A percentile compares a stretch with the other conserved stretches of the same genome.
These are phyloP conservation scores for Idris sp. DNA, from an alignment of 1,140 invertebrate genomes.

Conservation along the genomic window DNA sequence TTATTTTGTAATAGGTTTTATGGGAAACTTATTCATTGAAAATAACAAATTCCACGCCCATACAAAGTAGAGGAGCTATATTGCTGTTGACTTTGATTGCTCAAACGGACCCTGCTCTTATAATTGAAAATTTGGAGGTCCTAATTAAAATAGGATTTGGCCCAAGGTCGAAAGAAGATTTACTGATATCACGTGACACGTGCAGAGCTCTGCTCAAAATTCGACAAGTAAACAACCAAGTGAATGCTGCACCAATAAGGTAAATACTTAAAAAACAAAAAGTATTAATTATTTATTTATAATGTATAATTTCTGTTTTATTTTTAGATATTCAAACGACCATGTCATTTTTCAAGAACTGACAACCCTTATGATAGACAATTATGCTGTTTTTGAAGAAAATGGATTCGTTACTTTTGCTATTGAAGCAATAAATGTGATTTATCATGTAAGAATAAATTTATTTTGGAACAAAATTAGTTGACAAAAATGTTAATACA, in stretches of 20 bases:
- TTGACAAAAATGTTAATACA: conserved; percentile 16
- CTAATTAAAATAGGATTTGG: conserved; percentile 81
- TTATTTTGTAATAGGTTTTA: conserved; percentile 81
- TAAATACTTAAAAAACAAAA: conserved; percentile 25
- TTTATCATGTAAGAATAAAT: conserved; percentile 79
- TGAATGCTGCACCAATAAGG: conserved; percentile 64
- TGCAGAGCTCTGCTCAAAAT: conserved; percentile 81
- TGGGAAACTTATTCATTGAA: conserved; percentile 90
- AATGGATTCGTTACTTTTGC: conserved; percentile 80
- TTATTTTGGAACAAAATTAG: background rate
- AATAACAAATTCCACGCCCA: conserved; percentile 82
- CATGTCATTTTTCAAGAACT: conserved; percentile 80
- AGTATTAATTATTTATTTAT: no score
- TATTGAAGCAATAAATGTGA: conserved; percentile 80
- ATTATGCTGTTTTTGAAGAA: conserved; percentile 74
- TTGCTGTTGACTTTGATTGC: conserved; percentile 87
- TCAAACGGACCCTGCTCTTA: conserved; percentile 77
- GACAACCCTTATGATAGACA: conserved; percentile 74
- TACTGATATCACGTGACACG: conserved; percentile 80
- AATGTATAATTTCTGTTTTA: no score
- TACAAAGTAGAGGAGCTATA: conserved; percentile 84
- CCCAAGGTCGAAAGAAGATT: conserved; percentile 76
- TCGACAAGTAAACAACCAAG: conserved; percentile 62
- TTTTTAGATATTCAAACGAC: conserved; percentile 78
- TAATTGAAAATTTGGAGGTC: conserved; percentile 81